Evolutionary conservation across 2,888 invertebrate genomes (phyloP), one percentile per base, ranked within the genome.

Genomic region (Pelosia muscerda): DNA sequence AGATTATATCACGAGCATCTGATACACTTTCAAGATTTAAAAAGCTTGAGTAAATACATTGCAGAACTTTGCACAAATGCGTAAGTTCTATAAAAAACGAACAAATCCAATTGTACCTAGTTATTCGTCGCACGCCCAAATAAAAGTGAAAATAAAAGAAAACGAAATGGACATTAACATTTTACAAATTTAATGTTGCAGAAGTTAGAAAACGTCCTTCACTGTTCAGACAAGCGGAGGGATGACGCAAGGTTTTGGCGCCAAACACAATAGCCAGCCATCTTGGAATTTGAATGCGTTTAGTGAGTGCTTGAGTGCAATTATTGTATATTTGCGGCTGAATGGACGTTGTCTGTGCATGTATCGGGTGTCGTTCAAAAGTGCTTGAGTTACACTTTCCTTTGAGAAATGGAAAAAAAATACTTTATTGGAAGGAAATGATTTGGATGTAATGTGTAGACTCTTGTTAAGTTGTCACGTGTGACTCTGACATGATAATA

Each of bases 201-300:
- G 65, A 79, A 81, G 73, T 58, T 54, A 13, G 8, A 54, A 71
- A 76, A 75, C 53, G 49, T 72, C 69, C 69, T 64, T 68, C 69
- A 61, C 66, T 60, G 60, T 2, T 42, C 75, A 73, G 76, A 68
- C 71, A 64, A 72, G 71, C 76, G 66, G 63, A 69, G 68, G 58
- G 26, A 59, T 81, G 79, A 79, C 81, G 79, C 75, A 81, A 79
- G 69, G 64, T 63, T 81, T 79, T 79, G 79, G 81, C 79, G 79
- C 79, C 81, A 78, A 74, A 49, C 10, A 79, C 81, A 81, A 78
- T 74, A 34, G 34, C 42, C 4, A 66, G 69, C 71, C 74, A 76
- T 78, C 2, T 76, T 78, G 65, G 25, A 72, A 26, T 63, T 63
- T 38, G 26, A 55, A 68, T 74, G 65, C 76, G 74, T 78, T 79